Base-by-base conservation (phyloP, 2,888 invertebrate genomes). In the Argyra leucocephala region DNA sequence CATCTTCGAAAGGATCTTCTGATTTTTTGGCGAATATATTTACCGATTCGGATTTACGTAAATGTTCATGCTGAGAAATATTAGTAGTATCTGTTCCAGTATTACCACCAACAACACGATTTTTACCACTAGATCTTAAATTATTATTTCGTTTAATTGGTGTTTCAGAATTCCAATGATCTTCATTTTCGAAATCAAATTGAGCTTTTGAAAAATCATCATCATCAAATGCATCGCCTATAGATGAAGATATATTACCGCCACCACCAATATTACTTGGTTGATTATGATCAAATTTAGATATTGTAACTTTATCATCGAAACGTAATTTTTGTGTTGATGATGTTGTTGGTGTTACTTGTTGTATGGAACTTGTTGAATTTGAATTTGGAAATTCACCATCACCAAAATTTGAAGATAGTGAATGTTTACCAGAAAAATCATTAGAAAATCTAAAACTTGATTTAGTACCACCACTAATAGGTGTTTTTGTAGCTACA, bases 1-100 rank as follows among this genome's bases (percentile, higher is more conserved):
- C 91, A 64, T 90, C 90, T 71, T 92, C 93, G 74, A 94, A 94
- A 1, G 94, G 94, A 80, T 94, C 93, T 77, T 93, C 93, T 61
- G 85, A 85, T 74, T 91, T 91, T 63, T 90, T 84, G 5, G 88
- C 88, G 80, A 94, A 94, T 72, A 94, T 94, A 78, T 93, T 93
- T 10, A 93, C 88, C 4, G 93, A 93, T 75, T 93, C 93, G 0
- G 93, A 93, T 78, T 93, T 93, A 74, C 90, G 90, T 62, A 92
- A 86, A 73, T 88, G 85, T 65, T 84, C 82, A 68, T 87, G 86
- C 4, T 79, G 77, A 63, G 21, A 7, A 18, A 18, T 24, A 18
- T 18, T 18, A 23, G 3, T 23, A 59, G 12, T 59, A 2, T 15
- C 59, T 1, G n/a, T 15, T 2, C 22, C 58, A 23, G 22, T 22